Conservation (phyloP, 2,888 invertebrate genomes). For the Drosophila mimica region DNA sequence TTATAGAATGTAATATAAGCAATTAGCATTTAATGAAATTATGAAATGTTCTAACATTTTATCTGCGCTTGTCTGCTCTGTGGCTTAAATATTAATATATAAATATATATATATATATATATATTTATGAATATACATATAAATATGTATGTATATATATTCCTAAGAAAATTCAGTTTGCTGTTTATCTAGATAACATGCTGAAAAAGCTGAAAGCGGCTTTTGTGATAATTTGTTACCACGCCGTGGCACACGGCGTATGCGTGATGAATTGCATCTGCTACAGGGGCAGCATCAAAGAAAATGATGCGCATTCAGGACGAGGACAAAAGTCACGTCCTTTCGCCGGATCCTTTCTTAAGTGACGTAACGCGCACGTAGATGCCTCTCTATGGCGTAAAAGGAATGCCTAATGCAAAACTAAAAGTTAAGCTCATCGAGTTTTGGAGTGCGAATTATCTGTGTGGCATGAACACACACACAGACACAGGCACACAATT, state of each 20-base stretch:
- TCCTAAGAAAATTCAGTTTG: neutral
- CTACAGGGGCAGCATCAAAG: slow-evolving; percentile 32
- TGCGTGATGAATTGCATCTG: slow-evolving; percentile 47
- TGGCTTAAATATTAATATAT: neutral
- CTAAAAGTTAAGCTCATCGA: slow-evolving; percentile 51
- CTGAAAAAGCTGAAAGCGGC: neutral
- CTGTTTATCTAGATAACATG: neutral
- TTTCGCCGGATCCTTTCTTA: slow-evolving; percentile 26
- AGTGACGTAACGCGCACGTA: slow-evolving; percentile 55
- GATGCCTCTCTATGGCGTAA: slow-evolving; percentile 29
- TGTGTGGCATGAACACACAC: slow-evolving; percentile 15
- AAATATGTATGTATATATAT: no score
- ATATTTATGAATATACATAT: no score
- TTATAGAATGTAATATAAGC: neutral
- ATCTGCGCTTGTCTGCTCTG: neutral
- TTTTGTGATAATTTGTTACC: slow-evolving; percentile 3
- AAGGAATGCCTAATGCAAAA: slow-evolving; percentile 69
- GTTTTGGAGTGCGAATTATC: slow-evolving; percentile 4
- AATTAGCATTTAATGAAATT: neutral
- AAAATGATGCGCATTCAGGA: slow-evolving; percentile 69
- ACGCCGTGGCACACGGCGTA: slow-evolving; percentile 24
- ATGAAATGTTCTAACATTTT: no score
- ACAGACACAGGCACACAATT: slow-evolving; percentile 34
- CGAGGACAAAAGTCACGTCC: slow-evolving; percentile 60
- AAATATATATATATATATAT: no score